Conservation (phyloP, 2,888 invertebrate species). For the Zygaena filipendulae region DNA sequence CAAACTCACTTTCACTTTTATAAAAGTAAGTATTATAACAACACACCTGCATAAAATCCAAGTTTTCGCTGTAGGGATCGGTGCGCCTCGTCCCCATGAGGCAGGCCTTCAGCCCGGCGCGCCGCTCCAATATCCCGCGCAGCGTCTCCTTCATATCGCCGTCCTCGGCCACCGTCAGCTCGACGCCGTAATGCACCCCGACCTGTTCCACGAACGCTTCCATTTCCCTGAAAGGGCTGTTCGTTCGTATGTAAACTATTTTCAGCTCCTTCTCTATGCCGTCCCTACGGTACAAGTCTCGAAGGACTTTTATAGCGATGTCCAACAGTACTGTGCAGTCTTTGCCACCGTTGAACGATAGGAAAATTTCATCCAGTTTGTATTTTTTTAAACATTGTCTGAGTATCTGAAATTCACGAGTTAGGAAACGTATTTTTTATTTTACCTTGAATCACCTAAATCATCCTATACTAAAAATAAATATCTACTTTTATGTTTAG, state of each 20-base stretch:
- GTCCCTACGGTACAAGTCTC: constrained; percentile 29
- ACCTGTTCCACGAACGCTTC: constrained; percentile 84
- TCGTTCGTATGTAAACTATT: constrained; percentile 84
- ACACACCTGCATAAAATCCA: constrained; percentile 79
- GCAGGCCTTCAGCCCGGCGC: constrained; percentile 77
- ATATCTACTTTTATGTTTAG: no score
- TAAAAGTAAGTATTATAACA: no score
- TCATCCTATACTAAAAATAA: no score
- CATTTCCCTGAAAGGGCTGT: constrained; percentile 86
- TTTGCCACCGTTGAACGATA: constrained; percentile 98
- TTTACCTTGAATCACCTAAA: no score
- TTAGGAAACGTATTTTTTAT: constrained; percentile 20
- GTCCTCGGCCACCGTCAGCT: constrained; percentile 74
- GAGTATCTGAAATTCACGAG: constrained; percentile 72
- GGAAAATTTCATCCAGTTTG: constrained; percentile 79
- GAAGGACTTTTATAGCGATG: constrained; percentile 36
- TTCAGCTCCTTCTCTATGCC: constrained; percentile 60
- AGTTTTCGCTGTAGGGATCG: constrained; percentile 82
- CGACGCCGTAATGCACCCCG: constrained; percentile 76
- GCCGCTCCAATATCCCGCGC: constrained; percentile 65
- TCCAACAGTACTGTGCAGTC: constrained; percentile 93
- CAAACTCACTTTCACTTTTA: no score
- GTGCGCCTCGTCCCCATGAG: constrained; percentile 92
- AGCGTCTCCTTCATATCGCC: constrained; percentile 81
- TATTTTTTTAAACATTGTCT: constrained; percentile 71